Conservation (phyloP, 2,113 vertebrate species). For the Platichthys stellatus region DNA sequence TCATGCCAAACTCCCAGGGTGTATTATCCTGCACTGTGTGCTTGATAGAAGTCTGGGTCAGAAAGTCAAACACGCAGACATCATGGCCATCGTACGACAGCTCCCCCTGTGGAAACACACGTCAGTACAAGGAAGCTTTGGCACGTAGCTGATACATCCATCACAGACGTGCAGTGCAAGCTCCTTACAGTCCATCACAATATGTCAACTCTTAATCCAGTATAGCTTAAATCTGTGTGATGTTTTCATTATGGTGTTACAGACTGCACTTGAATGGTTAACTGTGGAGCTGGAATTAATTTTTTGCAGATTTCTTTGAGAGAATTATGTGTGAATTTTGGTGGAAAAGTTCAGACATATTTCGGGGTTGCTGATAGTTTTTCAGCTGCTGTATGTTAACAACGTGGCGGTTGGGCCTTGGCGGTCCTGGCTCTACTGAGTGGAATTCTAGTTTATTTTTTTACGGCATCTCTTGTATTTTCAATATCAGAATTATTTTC, state of each 20-base stretch:
- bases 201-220: not conserved
- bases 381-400: no score
- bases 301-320: no score
- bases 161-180: not conserved
- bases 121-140: not conserved
- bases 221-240: no score
- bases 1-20: slow-evolving; percentile 49
- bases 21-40: slow-evolving; percentile 35
- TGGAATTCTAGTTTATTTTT: not conserved
- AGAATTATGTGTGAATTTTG: no score
- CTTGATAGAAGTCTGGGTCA: slow-evolving; percentile 72
- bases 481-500: not conserved
- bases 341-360: no score
- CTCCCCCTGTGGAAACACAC: slow-evolving; percentile 76
- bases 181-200: not conserved
- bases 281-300: no score
- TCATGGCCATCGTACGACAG: slow-evolving; percentile 68
- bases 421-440: no score
- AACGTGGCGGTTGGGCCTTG: no score
- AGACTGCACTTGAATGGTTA: not conserved
- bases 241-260: not conserved
- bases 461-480: not conserved
- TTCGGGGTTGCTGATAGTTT: no score
- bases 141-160: not conserved
- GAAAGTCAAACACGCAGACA: slow-evolving; percentile 81